Conservation (phyloP, 2,888 invertebrate species). For the Rhopalosiphum nymphaeae region DNA sequence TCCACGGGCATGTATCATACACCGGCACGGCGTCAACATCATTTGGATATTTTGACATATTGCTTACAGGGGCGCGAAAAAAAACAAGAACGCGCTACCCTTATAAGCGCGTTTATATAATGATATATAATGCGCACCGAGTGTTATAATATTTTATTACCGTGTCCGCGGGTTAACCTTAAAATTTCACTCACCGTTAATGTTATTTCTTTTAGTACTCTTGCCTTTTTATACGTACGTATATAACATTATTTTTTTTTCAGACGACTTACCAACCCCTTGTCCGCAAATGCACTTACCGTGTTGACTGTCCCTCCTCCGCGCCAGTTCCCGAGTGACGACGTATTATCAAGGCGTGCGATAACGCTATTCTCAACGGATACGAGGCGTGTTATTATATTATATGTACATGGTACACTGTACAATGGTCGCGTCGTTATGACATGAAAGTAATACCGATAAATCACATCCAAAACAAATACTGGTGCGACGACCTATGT, state of each 20-base stretch:
- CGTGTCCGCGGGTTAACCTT: constrained; percentile 43
- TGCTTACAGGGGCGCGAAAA: constrained; percentile 57
- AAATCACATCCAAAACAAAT: constrained; percentile 31
- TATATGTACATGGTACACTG: not conserved
- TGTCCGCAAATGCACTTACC: constrained; percentile 58
- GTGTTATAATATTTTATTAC: constrained; percentile 47
- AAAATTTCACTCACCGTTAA: constrained; percentile 54
- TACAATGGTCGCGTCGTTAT: not conserved
- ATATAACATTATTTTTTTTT: constrained; percentile 11
- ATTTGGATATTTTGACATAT: constrained; percentile 64
- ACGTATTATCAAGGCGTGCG: not conserved
- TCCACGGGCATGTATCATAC: not conserved
- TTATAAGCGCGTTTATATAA: not conserved
- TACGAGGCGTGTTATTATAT: not conserved
- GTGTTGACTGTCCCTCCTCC: constrained; percentile 35
- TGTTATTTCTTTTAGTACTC: constrained; percentile 32
- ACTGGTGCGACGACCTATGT: not conserved
- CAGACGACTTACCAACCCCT: not conserved
- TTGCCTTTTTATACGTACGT: not conserved
- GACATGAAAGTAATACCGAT: constrained; percentile 6
- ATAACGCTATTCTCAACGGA: not conserved
- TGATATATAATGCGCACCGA: not conserved
- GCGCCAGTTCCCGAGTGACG: not conserved
- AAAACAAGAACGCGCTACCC: not conserved
- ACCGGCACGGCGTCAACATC: constrained; percentile 54